Conservation (phyloP, 2,888 invertebrate species). For the Eudasyphora cyanicolor region DNA sequence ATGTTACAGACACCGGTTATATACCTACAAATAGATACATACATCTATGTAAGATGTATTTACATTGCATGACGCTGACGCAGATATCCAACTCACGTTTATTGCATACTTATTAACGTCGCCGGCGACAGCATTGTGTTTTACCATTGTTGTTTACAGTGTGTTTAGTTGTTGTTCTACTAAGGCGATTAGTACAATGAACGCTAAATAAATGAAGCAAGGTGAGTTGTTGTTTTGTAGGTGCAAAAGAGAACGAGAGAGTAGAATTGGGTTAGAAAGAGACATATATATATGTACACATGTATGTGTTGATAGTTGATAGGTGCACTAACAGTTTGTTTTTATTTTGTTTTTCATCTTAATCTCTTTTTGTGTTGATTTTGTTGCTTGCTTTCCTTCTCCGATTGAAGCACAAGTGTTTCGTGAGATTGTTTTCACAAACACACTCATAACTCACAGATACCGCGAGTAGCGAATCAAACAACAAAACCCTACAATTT, state of each 20-base stretch:
- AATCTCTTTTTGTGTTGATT: background rate
- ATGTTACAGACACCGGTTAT: slow-evolving; percentile 49
- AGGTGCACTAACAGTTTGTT: slow-evolving; percentile 25
- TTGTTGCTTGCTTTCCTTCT: slow-evolving; percentile 5
- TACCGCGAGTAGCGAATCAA: no score
- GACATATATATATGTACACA: slow-evolving; percentile 34
- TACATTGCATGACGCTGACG: slow-evolving; percentile 17
- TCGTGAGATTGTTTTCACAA: slow-evolving; percentile 17
- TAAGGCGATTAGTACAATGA: slow-evolving; percentile 58
- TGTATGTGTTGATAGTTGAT: no score
- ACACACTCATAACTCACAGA: background rate
- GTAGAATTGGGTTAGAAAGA: slow-evolving; percentile 39
- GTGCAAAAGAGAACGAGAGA: slow-evolving; percentile 12
- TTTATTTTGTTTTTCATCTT: slow-evolving; percentile 45
- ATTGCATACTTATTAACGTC: slow-evolving; percentile 11
- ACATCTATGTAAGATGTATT: background rate
- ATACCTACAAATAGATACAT: slow-evolving; percentile 6
- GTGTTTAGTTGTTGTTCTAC: slow-evolving; percentile 5
- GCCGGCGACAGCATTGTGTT: slow-evolving; percentile 32
- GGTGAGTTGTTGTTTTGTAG: slow-evolving; percentile 33
- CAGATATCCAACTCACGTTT: slow-evolving; percentile 19
- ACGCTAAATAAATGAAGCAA: slow-evolving; percentile 65
- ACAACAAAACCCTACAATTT: background rate
- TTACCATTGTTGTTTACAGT: slow-evolving; percentile 35
- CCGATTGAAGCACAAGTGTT: slow-evolving; percentile 51